These are phyloP conservation scores for Clarias magur DNA, from an alignment of 2,113 vertebrate genomes.

Conservation along the genomic window DNA sequence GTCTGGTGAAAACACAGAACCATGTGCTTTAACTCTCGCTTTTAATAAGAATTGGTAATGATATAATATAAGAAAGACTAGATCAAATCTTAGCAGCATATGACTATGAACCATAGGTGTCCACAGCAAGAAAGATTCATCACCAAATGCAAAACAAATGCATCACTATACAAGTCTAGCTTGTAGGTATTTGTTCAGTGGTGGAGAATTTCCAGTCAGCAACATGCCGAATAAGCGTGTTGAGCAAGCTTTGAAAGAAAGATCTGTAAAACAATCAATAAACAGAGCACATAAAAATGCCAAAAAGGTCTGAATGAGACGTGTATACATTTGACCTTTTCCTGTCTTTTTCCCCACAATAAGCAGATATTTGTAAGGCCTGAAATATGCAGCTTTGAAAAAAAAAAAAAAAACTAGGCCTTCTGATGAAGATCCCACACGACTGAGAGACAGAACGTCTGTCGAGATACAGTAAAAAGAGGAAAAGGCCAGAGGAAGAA, in stretches of 20 bases:
- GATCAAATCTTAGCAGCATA: background rate
- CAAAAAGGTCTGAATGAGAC: background rate
- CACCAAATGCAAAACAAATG: background rate
- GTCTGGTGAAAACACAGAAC: background rate
- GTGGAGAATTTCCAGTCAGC: background rate
- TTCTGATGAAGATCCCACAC: constrained; percentile 36
- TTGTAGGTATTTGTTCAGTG: background rate
- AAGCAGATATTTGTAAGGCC: background rate
- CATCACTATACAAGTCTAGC: background rate
- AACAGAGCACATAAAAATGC: background rate
- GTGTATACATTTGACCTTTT: constrained; percentile 14
- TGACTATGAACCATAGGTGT: background rate
- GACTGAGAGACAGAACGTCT: constrained; percentile 32
- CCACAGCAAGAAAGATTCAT: background rate
- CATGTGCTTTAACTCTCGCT: background rate
- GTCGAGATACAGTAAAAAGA: constrained; percentile 16
- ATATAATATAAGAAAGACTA: background rate
- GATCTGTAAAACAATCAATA: constrained; percentile 22
- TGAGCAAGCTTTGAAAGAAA: background rate
- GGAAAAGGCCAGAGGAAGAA: constrained; percentile 21
- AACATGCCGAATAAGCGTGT: background rate
- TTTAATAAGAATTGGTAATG: background rate
- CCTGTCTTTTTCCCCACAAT: background rate
- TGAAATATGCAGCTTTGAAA: constrained; percentile 19
- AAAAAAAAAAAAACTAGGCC: background rate